Percentiles rank a stretch among this genome's conserved stretches.
phyloP scores from a whole-genome alignment of 2,113 vertebrate species.

The Solenodon paradoxus region DNA sequence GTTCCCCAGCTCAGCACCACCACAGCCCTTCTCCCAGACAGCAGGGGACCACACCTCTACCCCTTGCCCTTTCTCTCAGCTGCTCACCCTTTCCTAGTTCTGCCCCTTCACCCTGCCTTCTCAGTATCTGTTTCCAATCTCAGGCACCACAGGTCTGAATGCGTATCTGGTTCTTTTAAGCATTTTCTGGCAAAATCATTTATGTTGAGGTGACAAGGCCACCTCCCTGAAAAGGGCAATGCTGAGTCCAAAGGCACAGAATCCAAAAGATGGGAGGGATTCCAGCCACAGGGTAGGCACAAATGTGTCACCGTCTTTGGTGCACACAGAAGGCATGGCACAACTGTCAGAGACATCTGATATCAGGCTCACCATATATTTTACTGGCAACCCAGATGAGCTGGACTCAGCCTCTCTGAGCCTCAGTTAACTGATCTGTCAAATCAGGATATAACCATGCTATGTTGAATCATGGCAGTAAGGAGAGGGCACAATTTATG shows the following conservation, averaged over 20 bases:
- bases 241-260: neutral
- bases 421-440: neutral
- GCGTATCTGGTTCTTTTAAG: neutral
- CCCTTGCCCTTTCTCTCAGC: neutral
- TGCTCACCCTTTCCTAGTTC: neutral
- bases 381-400: neutral
- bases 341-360: neutral
- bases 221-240: neutral
- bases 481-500: neutral
- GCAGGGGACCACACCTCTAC: accelerated
- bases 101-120: neutral
- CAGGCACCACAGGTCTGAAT: neutral
- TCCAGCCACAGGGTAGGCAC: neutral
- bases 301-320: accelerated
- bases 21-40: neutral
- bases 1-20: neutral
- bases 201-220: neutral
- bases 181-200: neutral
- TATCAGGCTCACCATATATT: accelerated
- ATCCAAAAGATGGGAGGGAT: neutral
- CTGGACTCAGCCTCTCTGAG: neutral
- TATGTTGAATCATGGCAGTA: neutral
- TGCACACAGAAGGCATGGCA: neutral
- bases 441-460: neutral
- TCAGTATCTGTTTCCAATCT: neutral